Base-by-base conservation (phyloP, 2,797 vertebrate genomes). In the Masticophis lateralis region DNA sequence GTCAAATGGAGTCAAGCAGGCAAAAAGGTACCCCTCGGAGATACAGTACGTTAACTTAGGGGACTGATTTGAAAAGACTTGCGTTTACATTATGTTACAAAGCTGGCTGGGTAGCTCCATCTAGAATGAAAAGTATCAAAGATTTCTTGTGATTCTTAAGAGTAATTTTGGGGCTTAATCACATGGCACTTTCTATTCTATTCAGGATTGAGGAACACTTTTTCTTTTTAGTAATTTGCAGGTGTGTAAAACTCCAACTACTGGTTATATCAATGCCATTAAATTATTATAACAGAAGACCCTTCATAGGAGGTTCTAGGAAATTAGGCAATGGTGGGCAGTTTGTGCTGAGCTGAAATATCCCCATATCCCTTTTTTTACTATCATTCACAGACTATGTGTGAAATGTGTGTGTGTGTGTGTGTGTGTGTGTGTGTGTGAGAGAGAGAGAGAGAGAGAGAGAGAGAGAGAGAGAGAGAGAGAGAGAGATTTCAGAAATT, bases 1-100 rank as follows among this genome's bases (percentile, higher is more conserved):
- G 91, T 96, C 93, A 96, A 87, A 95, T 91, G 61, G 91, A 94
- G 90, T 91, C 94, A 93, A 94, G 92, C 51, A 91, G 14, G 92
- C 94, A 37, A 94, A 86, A 94, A 90, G 87, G 57, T 79, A 93
- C 91, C 92, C 93, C 92, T 91, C 56, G 55, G 86, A 83, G 92
- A 83, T 89, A 79, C 47, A 88, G 63, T 63, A 90, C 43, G 83
- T 69, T 93, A 90, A 87, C 53, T 53, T 91, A 90, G 37, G 57
- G 86, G 74, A 51, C 14, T 32, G 28, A 66, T 88, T 87, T 93
- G 60, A 53, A 57, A 69, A 43, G 51, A 10, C 11, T 47, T 27
- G 28, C 22, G 43, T 91, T 91, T 79, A 28, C 86, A 91, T 91
- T 91, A 88, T 83, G 43, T 91, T 53, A 57, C 25, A 47, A 47